Evolutionary conservation across 2,888 invertebrate species (phyloP).

Genomic region (Drosophila glabriapex): DNA sequence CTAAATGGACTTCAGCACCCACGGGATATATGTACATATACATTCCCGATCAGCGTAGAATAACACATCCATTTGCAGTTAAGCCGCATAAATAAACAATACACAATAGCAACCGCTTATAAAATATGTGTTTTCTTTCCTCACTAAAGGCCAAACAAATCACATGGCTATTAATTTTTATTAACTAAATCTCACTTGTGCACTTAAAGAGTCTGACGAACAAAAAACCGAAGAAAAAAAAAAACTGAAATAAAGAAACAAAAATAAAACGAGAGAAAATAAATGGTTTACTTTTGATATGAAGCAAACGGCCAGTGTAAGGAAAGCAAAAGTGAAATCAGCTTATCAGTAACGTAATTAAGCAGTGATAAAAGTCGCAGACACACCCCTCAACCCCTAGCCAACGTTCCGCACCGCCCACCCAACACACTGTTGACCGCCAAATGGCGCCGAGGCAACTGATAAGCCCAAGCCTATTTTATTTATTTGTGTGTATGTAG

Average conservation of each 20-base stretch:
- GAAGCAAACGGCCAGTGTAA: conserved; percentile 39
- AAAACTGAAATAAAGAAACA: not conserved
- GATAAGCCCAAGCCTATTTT: conserved; percentile 59
- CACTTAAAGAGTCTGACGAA: conserved; percentile 50
- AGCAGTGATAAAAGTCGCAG: conserved; percentile 71
- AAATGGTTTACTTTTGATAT: conserved; percentile 58
- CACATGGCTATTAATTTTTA: conserved; percentile 74
- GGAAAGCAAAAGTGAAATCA: conserved; percentile 56
- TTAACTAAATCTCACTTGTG: conserved; percentile 72
- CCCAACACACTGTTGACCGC: conserved; percentile 27
- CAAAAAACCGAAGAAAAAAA: conserved; percentile 20
- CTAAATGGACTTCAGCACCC: conserved; percentile 22
- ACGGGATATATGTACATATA: conserved; percentile 3
- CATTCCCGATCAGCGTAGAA: conserved; percentile 18
- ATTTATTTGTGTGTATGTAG: conserved; percentile 6
- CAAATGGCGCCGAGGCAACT: conserved; percentile 47
- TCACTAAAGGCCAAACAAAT: conserved; percentile 69
- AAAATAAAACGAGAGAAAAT: conserved; percentile 13
- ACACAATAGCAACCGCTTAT: conserved; percentile 33
- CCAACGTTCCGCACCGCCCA: not conserved
- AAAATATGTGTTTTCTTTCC: conserved; percentile 40
- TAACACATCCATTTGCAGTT: conserved; percentile 53
- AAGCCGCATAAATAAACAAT: conserved; percentile 43
- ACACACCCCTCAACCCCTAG: conserved; percentile 29
- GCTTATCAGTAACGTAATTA: conserved; percentile 80